Base-by-base conservation (phyloP, 1,140 invertebrate genomes). In the Lycorma delicatula region DNA sequence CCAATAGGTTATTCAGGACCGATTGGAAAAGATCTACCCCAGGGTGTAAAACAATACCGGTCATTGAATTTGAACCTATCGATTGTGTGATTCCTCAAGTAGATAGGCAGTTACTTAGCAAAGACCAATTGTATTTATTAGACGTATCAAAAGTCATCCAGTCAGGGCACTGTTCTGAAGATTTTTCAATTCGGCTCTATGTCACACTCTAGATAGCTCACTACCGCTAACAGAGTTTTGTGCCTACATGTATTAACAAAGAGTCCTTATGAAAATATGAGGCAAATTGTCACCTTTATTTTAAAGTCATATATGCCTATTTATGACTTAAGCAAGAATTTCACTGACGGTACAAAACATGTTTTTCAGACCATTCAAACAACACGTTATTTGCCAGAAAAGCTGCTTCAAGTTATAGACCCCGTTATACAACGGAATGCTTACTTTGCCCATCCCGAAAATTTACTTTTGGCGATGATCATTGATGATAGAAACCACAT, bases 151-250 rank as follows among this genome's bases (percentile, higher is more conserved):
- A 26, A 54, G 66, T 65, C 18, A 61, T 70, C 31, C 26, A 28
- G 25, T 64, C 34, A 57, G 71, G 67, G 38, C 7, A 38, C 2
- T 64, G 58, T 56, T 29, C 65, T 6, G 44, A 50, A 34, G 63
- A 71, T 52, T 64, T 73, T 26, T 49, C 58, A 29, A 62, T 62
- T 48, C 64, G 56, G 56, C n/a, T n/a, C n/a, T n/a, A 48, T 58
- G 9, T 67, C 68, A n/a, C 66, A 65, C n/a, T 60, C 64, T 49
- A 54, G 71, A 7, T 71, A 68, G 67, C 52, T 72, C 1, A 71
- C 69, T 31, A 46, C 56, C 12, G 67, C 68, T 23, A 71, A 69
- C 48, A 56, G 66, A 29, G 57, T 68, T 23, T 47, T 64, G n/a
- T 12, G 63, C 18, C 50, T 73, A 9, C 67, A 71, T 60, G 44